Conservation (phyloP, 2,113 vertebrate genomes). For the Poeciliopsis retropinna region DNA sequence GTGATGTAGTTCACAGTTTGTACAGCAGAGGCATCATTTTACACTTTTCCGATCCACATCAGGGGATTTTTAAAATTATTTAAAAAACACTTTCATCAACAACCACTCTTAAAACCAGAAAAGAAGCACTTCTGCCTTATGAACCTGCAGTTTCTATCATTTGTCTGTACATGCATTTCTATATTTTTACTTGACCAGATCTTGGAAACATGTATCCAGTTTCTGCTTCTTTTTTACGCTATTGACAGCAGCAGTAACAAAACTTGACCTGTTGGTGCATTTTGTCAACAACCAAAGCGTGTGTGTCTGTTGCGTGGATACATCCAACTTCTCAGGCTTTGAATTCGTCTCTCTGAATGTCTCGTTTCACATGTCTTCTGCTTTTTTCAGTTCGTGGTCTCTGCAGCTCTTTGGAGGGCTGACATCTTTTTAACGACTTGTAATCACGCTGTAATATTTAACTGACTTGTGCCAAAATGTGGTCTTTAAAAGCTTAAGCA, state of each 20-base stretch:
- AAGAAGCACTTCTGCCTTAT: slow-evolving; percentile 77
- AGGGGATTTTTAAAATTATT: background rate
- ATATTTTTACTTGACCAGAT: slow-evolving; percentile 61
- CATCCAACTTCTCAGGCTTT: slow-evolving; percentile 73
- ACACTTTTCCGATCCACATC: background rate
- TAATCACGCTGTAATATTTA: slow-evolving; percentile 51
- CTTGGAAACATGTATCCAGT: slow-evolving; percentile 41
- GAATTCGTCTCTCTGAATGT: slow-evolving; percentile 65
- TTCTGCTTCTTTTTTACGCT: slow-evolving; percentile 20
- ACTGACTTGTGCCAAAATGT: slow-evolving; percentile 59
- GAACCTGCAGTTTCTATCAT: slow-evolving; percentile 42
- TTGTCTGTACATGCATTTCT: slow-evolving; percentile 55
- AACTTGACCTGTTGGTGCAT: slow-evolving; percentile 57
- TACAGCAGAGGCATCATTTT: slow-evolving; percentile 33
- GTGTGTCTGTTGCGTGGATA: slow-evolving; percentile 33
- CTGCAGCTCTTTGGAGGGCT: slow-evolving; percentile 2
- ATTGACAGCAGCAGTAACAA: slow-evolving; percentile 31
- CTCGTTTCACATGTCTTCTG: slow-evolving; percentile 36
- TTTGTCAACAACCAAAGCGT: slow-evolving; percentile 76
- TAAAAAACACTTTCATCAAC: background rate
- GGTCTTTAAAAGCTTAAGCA: slow-evolving; percentile 12
- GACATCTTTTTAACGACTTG: slow-evolving; percentile 23
- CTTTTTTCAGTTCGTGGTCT: slow-evolving; percentile 3
- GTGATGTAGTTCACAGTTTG: slow-evolving; percentile 20
- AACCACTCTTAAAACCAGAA: background rate